Evolutionary conservation across 2,113 vertebrate species (phyloP), one percentile per base, ranked within the genome.

Genomic region (Thalassoma bifasciatum): DNA sequence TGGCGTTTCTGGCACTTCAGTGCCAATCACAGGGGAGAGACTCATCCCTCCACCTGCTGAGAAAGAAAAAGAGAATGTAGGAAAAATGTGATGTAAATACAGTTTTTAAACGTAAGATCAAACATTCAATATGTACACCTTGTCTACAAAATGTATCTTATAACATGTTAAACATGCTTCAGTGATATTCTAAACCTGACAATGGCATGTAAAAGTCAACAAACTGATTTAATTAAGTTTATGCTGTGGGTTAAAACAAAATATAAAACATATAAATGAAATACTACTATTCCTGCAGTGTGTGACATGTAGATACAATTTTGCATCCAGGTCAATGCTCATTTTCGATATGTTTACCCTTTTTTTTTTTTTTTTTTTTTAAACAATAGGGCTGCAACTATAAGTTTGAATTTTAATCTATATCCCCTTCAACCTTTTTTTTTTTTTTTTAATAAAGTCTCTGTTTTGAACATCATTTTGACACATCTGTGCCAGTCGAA

Each of bases 21-120:
- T 87, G 91, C 89, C 90, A 80, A 81, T 84, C 75, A 88, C 92
- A 93, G 92, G 87, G 91, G 91, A 94, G 89, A 91, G 88, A 92
- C 93, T 95, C 94, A 94, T 95, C 89, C 88, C 92, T 94, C 91
- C 91, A 86, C 90, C 92, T 91, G 91, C 91, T 93, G 76, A 22
- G 34, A 54, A 74, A 75, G 46, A 65, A 14, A 68, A 1, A 58
- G 10, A 79, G 0, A 36, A 47, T 17, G 10, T 69, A 46, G 57
- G 4, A 57, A 8, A 30, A 64, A 36, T 22, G 1, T 19, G 17
- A 14, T 46, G 53, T 66, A 52, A 21, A 34, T 34, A 64, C 21
- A 38, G 2, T 36, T 50, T 66, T 10, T 19, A 17, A 46, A 46
- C 7, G 14, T 16, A 46, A 7, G 6, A 46, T 5, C 1, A 16